phyloP scores from a whole-genome alignment of 2,113 vertebrate species.

The Ovis aries region ARS-UI_Ramb_v3.0 NC_056070.1:1626001-1626500 shows the following conservation, averaged over 20 bases:
- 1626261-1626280: not conserved
- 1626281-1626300: not conserved
- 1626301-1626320: not conserved
- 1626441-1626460: not conserved
- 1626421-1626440: not conserved
- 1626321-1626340: not conserved
- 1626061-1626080: not conserved
- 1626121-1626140: not conserved
- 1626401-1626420: not conserved
- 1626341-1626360: not conserved
- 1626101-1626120: not conserved
- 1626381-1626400: not conserved
- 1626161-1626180: not conserved
- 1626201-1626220: not conserved
- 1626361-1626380: not conserved
- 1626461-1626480: not conserved
- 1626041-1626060: not conserved
- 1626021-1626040: not conserved
- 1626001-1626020: accelerated
- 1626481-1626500: not conserved
- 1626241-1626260: not conserved
- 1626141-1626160: not conserved
- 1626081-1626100: not conserved
- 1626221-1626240: not conserved
- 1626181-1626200: not conserved